Evolutionary conservation across 2,113 vertebrate species (phyloP).

Genomic region (Otocyon megalotis): DNA sequence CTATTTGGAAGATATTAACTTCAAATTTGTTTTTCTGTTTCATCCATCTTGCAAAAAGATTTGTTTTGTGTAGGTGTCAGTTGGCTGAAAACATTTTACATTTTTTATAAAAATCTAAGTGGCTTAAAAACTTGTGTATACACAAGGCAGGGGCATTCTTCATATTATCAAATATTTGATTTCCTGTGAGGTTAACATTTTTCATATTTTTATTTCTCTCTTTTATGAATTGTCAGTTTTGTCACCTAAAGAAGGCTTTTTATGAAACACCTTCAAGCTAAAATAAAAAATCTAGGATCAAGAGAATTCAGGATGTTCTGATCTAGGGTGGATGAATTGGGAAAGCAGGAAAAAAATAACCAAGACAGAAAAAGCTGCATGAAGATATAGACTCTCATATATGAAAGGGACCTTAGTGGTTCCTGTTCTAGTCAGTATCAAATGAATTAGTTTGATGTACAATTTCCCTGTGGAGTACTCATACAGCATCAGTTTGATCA

Average conservation of each 20-base stretch:
- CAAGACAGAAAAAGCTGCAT: conserved; percentile 9
- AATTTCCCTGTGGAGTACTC: not conserved
- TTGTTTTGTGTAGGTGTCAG: conserved; percentile 53
- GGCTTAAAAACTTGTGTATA: conserved; percentile 55
- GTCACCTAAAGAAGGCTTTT: conserved; percentile 63
- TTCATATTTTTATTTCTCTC: conserved; percentile 74
- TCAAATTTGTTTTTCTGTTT: conserved; percentile 42
- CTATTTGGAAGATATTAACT: conserved; percentile 39
- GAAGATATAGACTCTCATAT: not conserved
- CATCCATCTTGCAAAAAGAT: conserved; percentile 32
- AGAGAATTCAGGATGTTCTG: conserved; percentile 72
- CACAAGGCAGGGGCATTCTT: conserved; percentile 62
- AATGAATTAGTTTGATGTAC: not conserved
- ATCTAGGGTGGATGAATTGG: conserved; percentile 35
- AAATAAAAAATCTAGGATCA: conserved; percentile 60
- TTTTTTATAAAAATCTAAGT: conserved; percentile 44
- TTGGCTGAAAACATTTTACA: conserved; percentile 50
- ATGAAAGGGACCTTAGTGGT: not conserved
- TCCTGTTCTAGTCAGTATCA: not conserved
- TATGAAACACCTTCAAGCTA: conserved; percentile 69
- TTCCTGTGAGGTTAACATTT: conserved; percentile 74
- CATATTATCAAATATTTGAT: conserved; percentile 77
- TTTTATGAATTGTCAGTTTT: conserved; percentile 77
- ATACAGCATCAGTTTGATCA: not conserved
- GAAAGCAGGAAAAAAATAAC: conserved; percentile 49